phyloP scores from a whole-genome alignment of 2,113 vertebrate genomes.

The Stegostoma tigrinum region DNA sequence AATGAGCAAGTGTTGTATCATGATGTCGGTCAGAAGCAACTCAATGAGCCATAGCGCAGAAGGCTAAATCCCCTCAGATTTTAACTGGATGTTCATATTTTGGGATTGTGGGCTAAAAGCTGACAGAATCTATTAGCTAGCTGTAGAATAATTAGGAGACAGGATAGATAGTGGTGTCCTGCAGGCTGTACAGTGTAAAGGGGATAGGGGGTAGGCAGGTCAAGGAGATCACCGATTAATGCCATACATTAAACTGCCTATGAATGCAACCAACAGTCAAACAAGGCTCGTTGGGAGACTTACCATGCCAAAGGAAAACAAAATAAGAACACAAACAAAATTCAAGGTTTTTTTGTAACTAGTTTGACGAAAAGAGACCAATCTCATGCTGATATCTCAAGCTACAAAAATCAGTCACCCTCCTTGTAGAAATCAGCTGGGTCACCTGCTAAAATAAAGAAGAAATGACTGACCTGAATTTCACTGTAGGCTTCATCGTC shows the following conservation, averaged over 20 bases:
- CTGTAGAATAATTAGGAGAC: neutral
- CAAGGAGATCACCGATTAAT: neutral
- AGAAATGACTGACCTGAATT: constrained; percentile 69
- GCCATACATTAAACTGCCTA: neutral
- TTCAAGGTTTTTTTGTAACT: neutral
- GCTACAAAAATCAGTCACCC: neutral
- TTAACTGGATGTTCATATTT: neutral
- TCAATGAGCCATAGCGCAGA: neutral
- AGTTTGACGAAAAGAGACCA: neutral
- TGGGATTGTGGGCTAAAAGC: neutral
- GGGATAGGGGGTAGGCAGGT: no score
- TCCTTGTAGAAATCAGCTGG: neutral
- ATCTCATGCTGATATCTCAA: neutral
- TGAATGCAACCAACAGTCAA: neutral
- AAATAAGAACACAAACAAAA: neutral
- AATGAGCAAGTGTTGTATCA: neutral
- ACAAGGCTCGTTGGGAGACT: neutral
- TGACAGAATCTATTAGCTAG: neutral
- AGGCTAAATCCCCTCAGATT: neutral
- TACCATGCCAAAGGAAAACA: neutral
- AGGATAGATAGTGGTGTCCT: neutral
- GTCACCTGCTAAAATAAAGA: neutral
- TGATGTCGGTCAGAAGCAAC: neutral
- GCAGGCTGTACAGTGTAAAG: neutral
- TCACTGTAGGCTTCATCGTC: constrained; percentile 87